phyloP scores from a whole-genome alignment of 2,888 invertebrate species.

The Strigamia transsilvanica region DNA sequence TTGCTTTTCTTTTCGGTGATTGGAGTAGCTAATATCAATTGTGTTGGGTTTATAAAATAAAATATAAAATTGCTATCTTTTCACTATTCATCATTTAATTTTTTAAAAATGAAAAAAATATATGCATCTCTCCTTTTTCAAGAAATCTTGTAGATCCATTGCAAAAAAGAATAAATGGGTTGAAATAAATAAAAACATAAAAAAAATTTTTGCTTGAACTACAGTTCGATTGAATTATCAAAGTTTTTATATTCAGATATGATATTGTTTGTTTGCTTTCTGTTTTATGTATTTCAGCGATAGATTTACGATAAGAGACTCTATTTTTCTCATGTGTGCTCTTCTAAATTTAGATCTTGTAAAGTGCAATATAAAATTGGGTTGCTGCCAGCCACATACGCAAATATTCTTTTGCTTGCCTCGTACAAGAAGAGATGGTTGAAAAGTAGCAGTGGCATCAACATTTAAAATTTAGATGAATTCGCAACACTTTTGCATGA shows the following conservation, averaged over 20 bases:
- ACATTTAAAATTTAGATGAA: slow-evolving; percentile 50
- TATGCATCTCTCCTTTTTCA: not conserved
- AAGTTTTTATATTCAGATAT: slow-evolving; percentile 9
- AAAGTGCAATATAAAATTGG: slow-evolving; percentile 20
- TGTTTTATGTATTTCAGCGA: slow-evolving; percentile 20
- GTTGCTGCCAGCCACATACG: slow-evolving; percentile 20
- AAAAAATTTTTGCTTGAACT: not conserved
- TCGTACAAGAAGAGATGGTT: slow-evolving; percentile 20
- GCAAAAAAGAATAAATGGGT: not conserved
- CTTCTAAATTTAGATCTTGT: slow-evolving; percentile 14
- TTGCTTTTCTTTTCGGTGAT: not conserved
- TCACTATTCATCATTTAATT: not conserved
- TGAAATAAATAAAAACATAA: not conserved
- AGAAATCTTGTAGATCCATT: not conserved
- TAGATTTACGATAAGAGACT: slow-evolving; percentile 20
- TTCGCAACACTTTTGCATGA: slow-evolving; percentile 43
- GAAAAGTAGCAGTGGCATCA: slow-evolving; percentile 6
- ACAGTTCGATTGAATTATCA: slow-evolving; percentile 7
- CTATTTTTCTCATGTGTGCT: slow-evolving; percentile 20
- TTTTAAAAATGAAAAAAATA: not conserved
- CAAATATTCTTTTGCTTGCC: slow-evolving; percentile 15
- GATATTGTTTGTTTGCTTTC: slow-evolving; percentile 14
- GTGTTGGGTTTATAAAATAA: not conserved
- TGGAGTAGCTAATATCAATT: not conserved
- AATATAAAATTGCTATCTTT: not conserved